These are phyloP conservation scores for Archaeoteleia sp. DNA, from an alignment of 2,888 invertebrate species.

Conservation along the genomic window DNA sequence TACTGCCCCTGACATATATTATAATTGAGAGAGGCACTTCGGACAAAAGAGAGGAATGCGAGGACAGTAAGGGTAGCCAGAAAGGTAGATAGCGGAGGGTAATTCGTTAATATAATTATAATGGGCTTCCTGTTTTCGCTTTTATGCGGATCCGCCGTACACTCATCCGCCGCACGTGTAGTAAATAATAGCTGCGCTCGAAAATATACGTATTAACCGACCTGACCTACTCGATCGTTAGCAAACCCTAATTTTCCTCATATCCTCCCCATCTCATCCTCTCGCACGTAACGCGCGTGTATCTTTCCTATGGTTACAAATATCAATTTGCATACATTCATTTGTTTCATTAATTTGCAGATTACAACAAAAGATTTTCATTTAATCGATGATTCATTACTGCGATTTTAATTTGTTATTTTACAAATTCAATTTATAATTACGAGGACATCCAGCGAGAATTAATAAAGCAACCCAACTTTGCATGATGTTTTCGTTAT, in stretches of 20 bases:
- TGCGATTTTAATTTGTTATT: slow-evolving; percentile 9
- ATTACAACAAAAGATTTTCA: slow-evolving; percentile 10
- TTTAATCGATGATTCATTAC: slow-evolving; percentile 4
- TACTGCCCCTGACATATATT: slow-evolving; percentile 46
- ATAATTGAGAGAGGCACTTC: slow-evolving; percentile 36
- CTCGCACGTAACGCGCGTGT: slow-evolving; percentile 5
- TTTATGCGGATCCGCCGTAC: slow-evolving; percentile 50
- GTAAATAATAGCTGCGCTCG: slow-evolving; percentile 58
- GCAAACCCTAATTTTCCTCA: slow-evolving; percentile 17
- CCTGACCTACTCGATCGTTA: slow-evolving; percentile 21
- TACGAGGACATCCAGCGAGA: background rate
- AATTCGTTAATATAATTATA: slow-evolving; percentile 63
- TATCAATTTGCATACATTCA: slow-evolving; percentile 22
- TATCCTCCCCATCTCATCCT: slow-evolving; percentile 3
- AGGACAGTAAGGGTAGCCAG: slow-evolving; percentile 33
- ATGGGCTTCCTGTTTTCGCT: slow-evolving; percentile 56
- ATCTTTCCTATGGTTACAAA: slow-evolving; percentile 16
- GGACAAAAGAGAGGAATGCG: slow-evolving; percentile 35
- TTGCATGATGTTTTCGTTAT: background rate
- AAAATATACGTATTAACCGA: slow-evolving; percentile 56
- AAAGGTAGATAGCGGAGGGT: slow-evolving; percentile 34
- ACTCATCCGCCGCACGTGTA: slow-evolving; percentile 27
- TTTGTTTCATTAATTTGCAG: slow-evolving; percentile 13
- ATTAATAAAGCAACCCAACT: background rate
- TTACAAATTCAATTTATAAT: background rate